Evolutionary conservation across 2,113 vertebrate species (phyloP).

Genomic region (Triplophysa siluroides): DNA sequence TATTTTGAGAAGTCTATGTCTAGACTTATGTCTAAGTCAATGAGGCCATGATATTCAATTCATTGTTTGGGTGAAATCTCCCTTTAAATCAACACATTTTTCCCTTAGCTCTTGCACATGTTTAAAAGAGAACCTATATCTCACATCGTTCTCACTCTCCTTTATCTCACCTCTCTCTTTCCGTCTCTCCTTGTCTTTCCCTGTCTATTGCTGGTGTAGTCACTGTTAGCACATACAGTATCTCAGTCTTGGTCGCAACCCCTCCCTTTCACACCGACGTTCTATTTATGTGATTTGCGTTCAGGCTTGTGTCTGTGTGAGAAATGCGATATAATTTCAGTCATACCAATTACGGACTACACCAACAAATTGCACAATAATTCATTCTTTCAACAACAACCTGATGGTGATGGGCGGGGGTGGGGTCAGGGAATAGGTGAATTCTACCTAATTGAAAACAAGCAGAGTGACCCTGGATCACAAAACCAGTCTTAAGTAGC

Average conservation of each 20-base stretch:
- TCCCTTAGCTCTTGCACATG: not conserved
- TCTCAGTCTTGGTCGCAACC: slow-evolving; percentile 47
- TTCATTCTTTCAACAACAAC: slow-evolving; percentile 28
- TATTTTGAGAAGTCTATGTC: too few relatives aligned
- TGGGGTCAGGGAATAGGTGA: not conserved
- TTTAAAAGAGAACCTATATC: not conserved
- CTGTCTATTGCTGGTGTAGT: slow-evolving; percentile 22
- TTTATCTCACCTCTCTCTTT: slow-evolving; percentile 30
- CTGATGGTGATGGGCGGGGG: not conserved
- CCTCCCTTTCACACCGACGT: slow-evolving; percentile 17
- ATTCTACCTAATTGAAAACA: not conserved
- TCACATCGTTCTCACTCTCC: slow-evolving; percentile 19
- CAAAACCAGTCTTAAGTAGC: too few relatives aligned
- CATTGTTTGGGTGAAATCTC: not conserved
- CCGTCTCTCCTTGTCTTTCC: slow-evolving; percentile 45
- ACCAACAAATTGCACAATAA: slow-evolving; percentile 34
- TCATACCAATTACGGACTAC: slow-evolving; percentile 30
- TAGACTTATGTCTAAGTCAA: too few relatives aligned
- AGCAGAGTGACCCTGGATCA: too few relatives aligned
- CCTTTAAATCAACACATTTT: not conserved
- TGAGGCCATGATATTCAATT: too few relatives aligned
- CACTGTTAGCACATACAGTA: slow-evolving; percentile 33
- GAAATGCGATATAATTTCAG: slow-evolving; percentile 13
- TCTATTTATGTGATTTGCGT: slow-evolving; percentile 38
- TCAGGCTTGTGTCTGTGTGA: slow-evolving; percentile 12